Percentiles rank a stretch among this genome's conserved stretches.
Conservation (phyloP, 2,113 vertebrate species). For the Eretmochelys imbricata region DNA sequence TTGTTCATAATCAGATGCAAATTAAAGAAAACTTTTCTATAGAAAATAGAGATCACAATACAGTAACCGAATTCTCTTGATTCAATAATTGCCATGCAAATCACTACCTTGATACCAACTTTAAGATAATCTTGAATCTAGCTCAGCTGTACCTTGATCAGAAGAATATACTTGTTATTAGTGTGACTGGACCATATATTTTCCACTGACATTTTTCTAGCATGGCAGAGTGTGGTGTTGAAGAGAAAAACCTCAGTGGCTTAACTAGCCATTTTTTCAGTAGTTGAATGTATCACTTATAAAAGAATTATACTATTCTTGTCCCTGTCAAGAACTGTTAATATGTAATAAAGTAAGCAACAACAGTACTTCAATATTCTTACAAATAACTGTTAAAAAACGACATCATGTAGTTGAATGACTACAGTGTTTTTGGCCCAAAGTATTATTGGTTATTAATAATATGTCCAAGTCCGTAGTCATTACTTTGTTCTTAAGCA, state of each 20-base stretch:
- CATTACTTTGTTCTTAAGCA: neutral
- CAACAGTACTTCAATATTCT: neutral
- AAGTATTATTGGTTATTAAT: neutral
- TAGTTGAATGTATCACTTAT: neutral
- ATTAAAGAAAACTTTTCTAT: neutral
- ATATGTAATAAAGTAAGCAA: neutral
- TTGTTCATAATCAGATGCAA: neutral
- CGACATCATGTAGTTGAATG: neutral
- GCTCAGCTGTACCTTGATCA: neutral
- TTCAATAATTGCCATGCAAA: neutral
- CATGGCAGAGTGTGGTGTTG: neutral
- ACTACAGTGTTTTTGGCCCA: neutral
- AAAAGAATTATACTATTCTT: neutral
- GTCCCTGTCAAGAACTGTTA: neutral
- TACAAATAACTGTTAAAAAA: neutral
- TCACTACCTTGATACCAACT: neutral
- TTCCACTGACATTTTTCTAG: neutral
- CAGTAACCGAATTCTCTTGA: neutral
- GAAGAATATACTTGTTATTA: neutral
- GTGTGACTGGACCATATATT: neutral
- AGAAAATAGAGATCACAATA: neutral
- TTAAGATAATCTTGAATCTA: neutral
- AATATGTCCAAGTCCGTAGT: neutral
- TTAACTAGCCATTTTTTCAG: neutral
- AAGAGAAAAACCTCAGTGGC: fast-evolving